Base-by-base conservation (phyloP, 92 coral and sea anemone species). In the Galaxea fascicularis region DNA sequence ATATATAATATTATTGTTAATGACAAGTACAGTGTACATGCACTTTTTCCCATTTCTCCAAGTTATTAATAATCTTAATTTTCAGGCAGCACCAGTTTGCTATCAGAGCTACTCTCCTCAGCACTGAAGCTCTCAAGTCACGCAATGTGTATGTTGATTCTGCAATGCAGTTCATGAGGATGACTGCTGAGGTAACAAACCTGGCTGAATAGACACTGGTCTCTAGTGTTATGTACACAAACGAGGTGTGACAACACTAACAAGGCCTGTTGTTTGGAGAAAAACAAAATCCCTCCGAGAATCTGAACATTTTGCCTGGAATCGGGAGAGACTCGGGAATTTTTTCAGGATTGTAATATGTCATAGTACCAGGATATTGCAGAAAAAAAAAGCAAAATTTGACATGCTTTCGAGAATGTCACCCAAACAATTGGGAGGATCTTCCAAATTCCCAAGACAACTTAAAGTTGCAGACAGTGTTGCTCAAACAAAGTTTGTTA, bases 151-250 rank as follows among this genome's bases (percentile, higher is more conserved):
- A 90, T 57, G 70, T 89, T 39, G 98, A 95, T 66, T 95, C 98
- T 21, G 98, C 98, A n/a, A 83, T 95, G 94, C 98, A 95, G 78
- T 92, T 95, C 64, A 92, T 94, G 98, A 90, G 93, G 75, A 94
- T 95, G 98, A 95, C 98, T 39, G 98, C 96, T 29, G 98, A 95
- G 95, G 98, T 92, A 80, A 51, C 6, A 21, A 13, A 4, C 25
- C 66, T 25, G 29, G 66, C 14, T 1, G 24, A 0, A 13, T 11
- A 60, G 66, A 25, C 29, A 60, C 29, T 6, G 24, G 30, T 10
- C 30, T 10, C 13, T 9, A 3, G 20, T 58, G 24, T 4, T 8
- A 4, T 20, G 65, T 58, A 26, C 13, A 58, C 65, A 58, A 5
- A 3, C n/a, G 41, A 35, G 41, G 6, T 35, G 41, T n/a, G 24